Percentiles rank a stretch among this genome's conserved stretches.
phyloP scores from a whole-genome alignment of 2,113 vertebrate genomes.

The Caloenas nicobarica region DNA sequence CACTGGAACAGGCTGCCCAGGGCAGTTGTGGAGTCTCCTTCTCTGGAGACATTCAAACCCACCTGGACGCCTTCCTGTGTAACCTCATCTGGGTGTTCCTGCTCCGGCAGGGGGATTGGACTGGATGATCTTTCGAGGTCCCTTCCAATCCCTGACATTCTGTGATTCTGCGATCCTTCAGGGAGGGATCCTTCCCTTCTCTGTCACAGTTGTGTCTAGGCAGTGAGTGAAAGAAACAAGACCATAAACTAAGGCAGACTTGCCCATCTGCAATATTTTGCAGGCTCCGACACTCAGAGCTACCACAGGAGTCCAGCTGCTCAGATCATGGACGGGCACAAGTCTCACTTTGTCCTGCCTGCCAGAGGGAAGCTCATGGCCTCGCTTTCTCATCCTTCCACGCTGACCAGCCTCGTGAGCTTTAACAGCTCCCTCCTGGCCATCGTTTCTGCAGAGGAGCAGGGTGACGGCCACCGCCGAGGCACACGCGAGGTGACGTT shows the following conservation, averaged over 20 bases:
- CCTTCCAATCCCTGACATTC: too few relatives aligned
- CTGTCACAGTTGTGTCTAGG: slow-evolving; percentile 13
- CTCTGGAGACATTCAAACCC: too few relatives aligned
- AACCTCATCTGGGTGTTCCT: too few relatives aligned
- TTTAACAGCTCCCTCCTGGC: neutral
- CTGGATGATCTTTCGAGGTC: too few relatives aligned
- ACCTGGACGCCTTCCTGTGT: too few relatives aligned
- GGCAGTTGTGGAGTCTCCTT: too few relatives aligned
- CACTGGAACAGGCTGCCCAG: too few relatives aligned
- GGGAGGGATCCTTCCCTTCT: neutral
- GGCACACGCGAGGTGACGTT: neutral
- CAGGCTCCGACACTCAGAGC: neutral
- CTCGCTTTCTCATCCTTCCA: neutral
- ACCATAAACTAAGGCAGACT: neutral
- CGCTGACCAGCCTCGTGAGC: neutral
- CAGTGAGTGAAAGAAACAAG: neutral
- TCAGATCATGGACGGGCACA: neutral
- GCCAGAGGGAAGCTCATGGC: neutral
- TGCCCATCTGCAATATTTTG: neutral
- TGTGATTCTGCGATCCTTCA: too few relatives aligned
- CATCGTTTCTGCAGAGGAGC: neutral
- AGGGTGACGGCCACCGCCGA: neutral
- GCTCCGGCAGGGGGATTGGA: too few relatives aligned
- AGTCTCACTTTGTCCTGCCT: neutral
- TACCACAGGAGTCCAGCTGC: neutral